phyloP scores from a whole-genome alignment of 2,888 invertebrate species.

The Thyatira batis region DNA sequence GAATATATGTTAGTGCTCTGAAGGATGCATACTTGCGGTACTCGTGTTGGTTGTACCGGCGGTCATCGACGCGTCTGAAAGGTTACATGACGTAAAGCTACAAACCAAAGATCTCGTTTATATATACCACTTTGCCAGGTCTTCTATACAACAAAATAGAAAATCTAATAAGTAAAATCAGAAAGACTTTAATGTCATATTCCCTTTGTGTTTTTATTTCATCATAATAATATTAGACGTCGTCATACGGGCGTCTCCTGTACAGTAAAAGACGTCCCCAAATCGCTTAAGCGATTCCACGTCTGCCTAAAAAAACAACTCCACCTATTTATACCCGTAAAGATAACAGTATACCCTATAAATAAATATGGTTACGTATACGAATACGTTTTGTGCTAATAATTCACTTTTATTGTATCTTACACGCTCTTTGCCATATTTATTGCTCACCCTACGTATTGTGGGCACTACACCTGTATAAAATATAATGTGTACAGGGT shows the following conservation, averaged over 20 bases:
- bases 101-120: no score
- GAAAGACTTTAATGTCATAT: constrained; percentile 1
- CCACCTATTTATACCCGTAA: constrained; percentile 50
- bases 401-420: constrained; percentile 81
- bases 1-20: no score
- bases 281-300: constrained; percentile 41
- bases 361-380: constrained; percentile 60
- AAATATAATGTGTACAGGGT: constrained; percentile 68
- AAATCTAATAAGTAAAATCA: background rate
- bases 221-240: constrained; percentile 36
- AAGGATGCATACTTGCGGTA: no score
- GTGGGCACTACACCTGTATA: constrained; percentile 67
- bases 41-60: no score
- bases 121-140: no score
- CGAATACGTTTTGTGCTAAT: constrained; percentile 75
- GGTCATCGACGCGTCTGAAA: no score
- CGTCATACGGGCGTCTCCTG: constrained; percentile 24
- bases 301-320: constrained; percentile 49
- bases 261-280: constrained; percentile 34
- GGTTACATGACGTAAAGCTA: no score
- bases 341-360: constrained; percentile 55
- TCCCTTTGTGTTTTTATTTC: constrained; percentile 30
- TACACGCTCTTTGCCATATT: constrained; percentile 77
- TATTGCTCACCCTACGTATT: constrained; percentile 73
- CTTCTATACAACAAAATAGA: no score